Percentiles rank a stretch among this genome's conserved stretches.
Conservation (phyloP, 2,797 vertebrate species). For the Chaetophractus vellerosus region DNA sequence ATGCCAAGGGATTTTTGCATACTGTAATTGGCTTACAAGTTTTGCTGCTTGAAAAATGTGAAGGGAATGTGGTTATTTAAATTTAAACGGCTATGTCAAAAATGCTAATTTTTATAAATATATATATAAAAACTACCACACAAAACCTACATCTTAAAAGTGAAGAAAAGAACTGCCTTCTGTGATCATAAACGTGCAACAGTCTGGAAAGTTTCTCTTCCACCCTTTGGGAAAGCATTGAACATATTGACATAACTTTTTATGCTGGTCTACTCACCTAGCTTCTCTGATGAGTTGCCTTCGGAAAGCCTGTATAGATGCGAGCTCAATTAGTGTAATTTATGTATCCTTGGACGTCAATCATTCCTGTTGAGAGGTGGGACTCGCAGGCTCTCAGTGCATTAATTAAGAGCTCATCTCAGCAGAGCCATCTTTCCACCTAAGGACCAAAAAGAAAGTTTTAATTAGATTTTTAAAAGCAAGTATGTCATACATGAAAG, state of each 20-base stretch:
- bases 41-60: constrained; percentile 61
- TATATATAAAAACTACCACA: neutral
- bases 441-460: constrained; percentile 92
- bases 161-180: constrained; percentile 68
- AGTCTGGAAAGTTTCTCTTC: constrained; percentile 77
- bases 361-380: constrained; percentile 92
- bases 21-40: constrained; percentile 69
- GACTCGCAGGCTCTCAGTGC: constrained; percentile 89
- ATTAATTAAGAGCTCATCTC: constrained; percentile 93
- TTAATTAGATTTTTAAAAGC: constrained; percentile 92
- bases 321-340: constrained; percentile 92
- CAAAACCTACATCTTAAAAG: constrained; percentile 73
- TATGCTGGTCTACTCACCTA: constrained; percentile 88
- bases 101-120: constrained; percentile 77
- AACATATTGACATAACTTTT: constrained; percentile 83
- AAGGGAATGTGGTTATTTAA: constrained; percentile 69
- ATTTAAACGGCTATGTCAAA: constrained; percentile 74
- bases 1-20: constrained; percentile 76
- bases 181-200: constrained; percentile 66
- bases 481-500: constrained; percentile 88
- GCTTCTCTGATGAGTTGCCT: constrained; percentile 91
- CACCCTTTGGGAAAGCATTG: constrained; percentile 71
- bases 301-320: constrained; percentile 83
- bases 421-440: constrained; percentile 91
- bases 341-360: constrained; percentile 91